Percentiles rank a stretch among this genome's conserved stretches.
phyloP scores from a whole-genome alignment of 2,888 invertebrate genomes.

The Nesidiocoris tenuis region DNA sequence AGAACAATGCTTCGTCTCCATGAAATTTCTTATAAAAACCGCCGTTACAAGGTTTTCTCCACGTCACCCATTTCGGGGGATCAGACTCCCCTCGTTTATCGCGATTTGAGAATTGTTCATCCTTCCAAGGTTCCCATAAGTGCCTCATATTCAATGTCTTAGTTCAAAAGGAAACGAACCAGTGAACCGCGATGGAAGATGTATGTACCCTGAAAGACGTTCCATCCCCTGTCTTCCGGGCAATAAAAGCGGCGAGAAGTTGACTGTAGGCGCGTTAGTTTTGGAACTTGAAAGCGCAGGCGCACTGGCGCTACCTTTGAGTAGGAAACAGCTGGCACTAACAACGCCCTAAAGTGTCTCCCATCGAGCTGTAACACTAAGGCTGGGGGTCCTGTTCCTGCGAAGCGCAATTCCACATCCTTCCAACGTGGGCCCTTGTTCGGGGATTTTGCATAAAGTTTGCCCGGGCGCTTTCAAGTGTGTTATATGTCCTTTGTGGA shows the following conservation, averaged over 20 bases:
- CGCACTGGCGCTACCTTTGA: slow-evolving; percentile 25
- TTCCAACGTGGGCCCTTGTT: slow-evolving; percentile 1
- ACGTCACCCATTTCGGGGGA: too few relatives aligned
- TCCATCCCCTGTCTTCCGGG: neutral
- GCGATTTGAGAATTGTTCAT: too few relatives aligned
- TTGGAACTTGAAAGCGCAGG: slow-evolving; percentile 29
- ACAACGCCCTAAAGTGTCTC: slow-evolving; percentile 41
- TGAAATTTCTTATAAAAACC: too few relatives aligned
- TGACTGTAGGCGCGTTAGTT: slow-evolving; percentile 29
- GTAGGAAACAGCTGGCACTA: slow-evolving; percentile 41
- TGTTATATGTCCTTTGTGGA: slow-evolving; percentile 40
- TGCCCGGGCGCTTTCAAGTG: slow-evolving; percentile 36
- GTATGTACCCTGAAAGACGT: slow-evolving; percentile 13
- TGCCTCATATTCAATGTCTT: too few relatives aligned
- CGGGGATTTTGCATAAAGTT: slow-evolving; percentile 40
- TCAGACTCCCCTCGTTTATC: too few relatives aligned
- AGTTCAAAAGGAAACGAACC: slow-evolving; percentile 35
- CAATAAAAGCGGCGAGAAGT: slow-evolving; percentile 26
- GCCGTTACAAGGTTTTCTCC: too few relatives aligned
- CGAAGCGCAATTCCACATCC: slow-evolving; percentile 16
- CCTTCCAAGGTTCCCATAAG: too few relatives aligned
- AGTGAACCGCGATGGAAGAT: slow-evolving; percentile 25
- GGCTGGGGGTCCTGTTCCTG: neutral
- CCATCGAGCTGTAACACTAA: neutral
- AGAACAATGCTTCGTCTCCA: too few relatives aligned